Evolutionary conservation across 2,888 invertebrate species (phyloP), one percentile per base, ranked within the genome.

Genomic region (Cylloceria caligata): DNA sequence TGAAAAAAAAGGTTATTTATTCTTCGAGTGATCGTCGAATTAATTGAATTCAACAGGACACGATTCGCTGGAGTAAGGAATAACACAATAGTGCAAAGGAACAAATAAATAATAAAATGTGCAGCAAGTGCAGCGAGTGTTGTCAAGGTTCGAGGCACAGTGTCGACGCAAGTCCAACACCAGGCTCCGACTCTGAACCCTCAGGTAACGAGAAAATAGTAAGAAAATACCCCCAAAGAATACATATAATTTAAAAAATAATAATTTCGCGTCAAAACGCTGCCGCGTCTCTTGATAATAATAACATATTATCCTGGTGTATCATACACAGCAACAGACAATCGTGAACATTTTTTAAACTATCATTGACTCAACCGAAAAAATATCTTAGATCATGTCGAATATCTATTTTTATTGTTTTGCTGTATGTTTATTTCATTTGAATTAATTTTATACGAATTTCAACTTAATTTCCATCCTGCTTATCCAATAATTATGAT

Each of bases 61-160:
- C 16, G 6, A 67, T 45, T 57, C n/a, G 34, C 67, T 47, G 34
- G 65, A 75, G 39, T 13, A 60, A 68, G n/a, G 11, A 67, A 67
- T 24, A 45, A 67, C 6, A 36, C 13, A 49, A 39, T 19, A 16
- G n/a, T 30, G 64, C 11, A 19, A 47, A 27, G 16, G 16, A 45
- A 65, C 4, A 13, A 21, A 36, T 64, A 55, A 16, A 16, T 45
- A 57, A 9, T 49, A 55, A 82, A 85, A 93, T 93, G 93, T 93
- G 93, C 90, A 93, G 93, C 88, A 93, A 93, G 89, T 93, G 93
- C 90, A 93, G 93, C 86, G 93, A 93, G 88, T 93, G 93, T 88
- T 93, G 93, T 86, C 93, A 92, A 85, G 91, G 92, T 83, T 92
- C 91, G 79, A 90, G 90, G 82, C 90, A 92, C 84, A 92, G 91